Percentiles rank a stretch among this genome's conserved stretches.
phyloP scores from a whole-genome alignment of 1,140 invertebrate species.

The Macrocentrus cingulum region DNA sequence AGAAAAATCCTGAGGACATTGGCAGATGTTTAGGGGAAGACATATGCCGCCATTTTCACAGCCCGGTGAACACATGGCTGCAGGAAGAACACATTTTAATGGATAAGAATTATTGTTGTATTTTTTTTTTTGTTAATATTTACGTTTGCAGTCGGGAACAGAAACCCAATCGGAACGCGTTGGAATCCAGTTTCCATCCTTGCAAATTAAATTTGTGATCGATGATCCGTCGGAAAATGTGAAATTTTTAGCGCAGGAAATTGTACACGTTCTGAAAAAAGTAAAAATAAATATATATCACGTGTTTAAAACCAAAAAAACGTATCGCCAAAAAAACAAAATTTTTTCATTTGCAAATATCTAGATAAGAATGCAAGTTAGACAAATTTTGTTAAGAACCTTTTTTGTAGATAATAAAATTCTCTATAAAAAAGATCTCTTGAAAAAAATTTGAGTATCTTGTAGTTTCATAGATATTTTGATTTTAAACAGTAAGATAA shows the following conservation, averaged over 20 bases:
- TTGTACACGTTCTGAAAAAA: conserved; percentile 54
- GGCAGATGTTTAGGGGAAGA: conserved; percentile 71
- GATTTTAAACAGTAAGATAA: too few relatives aligned
- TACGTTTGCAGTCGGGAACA: conserved; percentile 70
- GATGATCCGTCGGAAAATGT: conserved; percentile 68
- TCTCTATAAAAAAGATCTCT: too few relatives aligned
- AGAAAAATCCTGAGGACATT: conserved; percentile 71
- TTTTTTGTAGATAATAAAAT: too few relatives aligned
- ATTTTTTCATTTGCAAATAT: too few relatives aligned
- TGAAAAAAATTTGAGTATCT: too few relatives aligned
- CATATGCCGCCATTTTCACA: conserved; percentile 79
- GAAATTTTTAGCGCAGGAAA: conserved; percentile 65
- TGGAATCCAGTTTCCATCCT: conserved; percentile 67
- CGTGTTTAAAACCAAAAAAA: too few relatives aligned
- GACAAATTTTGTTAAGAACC: too few relatives aligned
- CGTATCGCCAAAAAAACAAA: too few relatives aligned
- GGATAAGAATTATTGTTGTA: conserved; percentile 2
- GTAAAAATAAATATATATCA: conserved; percentile 4
- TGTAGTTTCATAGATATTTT: too few relatives aligned
- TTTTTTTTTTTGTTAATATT: conserved; percentile 17
- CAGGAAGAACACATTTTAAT: conserved; percentile 30
- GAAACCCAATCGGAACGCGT: conserved; percentile 61
- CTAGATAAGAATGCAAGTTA: too few relatives aligned
- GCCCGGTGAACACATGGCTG: conserved; percentile 71
- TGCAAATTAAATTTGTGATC: conserved; percentile 65